These are phyloP conservation scores for Laticauda colubrina DNA, from an alignment of 2,113 vertebrate genomes.

Conservation along the genomic window DNA sequence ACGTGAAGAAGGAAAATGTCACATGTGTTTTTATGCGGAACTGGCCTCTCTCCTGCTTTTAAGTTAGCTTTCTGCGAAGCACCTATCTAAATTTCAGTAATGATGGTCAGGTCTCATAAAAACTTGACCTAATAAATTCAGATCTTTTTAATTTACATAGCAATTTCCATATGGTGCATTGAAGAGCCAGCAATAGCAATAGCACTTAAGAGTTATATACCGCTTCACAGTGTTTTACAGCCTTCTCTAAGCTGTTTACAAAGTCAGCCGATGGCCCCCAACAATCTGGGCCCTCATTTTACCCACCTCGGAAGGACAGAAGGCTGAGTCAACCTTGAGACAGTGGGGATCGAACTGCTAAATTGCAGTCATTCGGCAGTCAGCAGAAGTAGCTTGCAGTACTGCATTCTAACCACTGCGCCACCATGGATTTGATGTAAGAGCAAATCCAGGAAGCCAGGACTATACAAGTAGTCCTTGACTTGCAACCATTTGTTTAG, in stretches of 20 bases:
- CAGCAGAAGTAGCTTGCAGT: too few species aligned
- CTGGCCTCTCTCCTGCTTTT: background rate
- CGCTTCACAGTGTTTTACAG: too few species aligned
- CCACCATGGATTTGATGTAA: background rate
- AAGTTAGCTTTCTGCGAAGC: background rate
- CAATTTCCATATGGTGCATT: background rate
- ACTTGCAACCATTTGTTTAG: background rate
- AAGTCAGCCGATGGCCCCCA: too few species aligned
- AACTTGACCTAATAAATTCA: background rate
- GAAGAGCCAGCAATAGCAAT: background rate
- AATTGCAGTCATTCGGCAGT: too few species aligned
- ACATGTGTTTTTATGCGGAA: background rate
- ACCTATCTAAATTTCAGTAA: background rate
- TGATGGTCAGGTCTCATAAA: background rate
- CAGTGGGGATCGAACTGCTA: too few species aligned
- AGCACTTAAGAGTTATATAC: too few species aligned
- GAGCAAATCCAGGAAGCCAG: background rate
- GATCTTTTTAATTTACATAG: background rate
- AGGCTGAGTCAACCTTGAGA: too few species aligned
- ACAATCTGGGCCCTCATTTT: too few species aligned
- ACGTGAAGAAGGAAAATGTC: conserved; percentile 55
- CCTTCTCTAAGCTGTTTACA: too few species aligned
- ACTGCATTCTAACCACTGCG: too few species aligned
- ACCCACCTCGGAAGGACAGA: too few species aligned
- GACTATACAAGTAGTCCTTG: background rate